These are phyloP conservation scores for Heterotis niloticus DNA, from an alignment of 2,113 vertebrate genomes.

Conservation along the genomic window DNA sequence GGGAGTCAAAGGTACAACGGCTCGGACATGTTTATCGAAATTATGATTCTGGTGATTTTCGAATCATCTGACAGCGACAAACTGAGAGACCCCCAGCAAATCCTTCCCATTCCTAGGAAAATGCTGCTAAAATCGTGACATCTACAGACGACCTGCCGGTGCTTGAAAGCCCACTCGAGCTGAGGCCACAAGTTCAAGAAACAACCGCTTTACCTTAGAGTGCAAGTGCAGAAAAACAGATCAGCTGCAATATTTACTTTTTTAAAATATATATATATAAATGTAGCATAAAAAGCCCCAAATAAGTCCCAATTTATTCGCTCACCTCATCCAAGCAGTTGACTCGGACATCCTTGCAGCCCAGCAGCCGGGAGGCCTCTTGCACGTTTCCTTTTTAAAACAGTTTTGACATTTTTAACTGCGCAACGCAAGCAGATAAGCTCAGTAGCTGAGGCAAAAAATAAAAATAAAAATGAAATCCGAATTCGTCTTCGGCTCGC, in stretches of 20 bases:
- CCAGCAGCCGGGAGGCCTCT: slow-evolving; percentile 82
- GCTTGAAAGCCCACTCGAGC: background rate
- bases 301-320: background rate
- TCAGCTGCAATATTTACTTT: background rate
- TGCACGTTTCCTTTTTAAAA: slow-evolving; percentile 75
- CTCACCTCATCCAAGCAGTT: slow-evolving; percentile 97
- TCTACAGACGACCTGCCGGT: background rate
- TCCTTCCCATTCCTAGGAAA: background rate
- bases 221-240: no score
- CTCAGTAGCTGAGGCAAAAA: no score
- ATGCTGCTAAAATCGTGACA: slow-evolving; percentile 1
- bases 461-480: no score
- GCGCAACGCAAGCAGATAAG: no score
- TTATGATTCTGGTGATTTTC: no score
- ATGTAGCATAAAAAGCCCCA: background rate
- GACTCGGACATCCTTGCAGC: slow-evolving; percentile 87
- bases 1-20: no score
- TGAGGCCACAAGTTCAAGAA: slow-evolving; percentile 12
- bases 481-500: no score
- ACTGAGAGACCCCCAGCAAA: slow-evolving; percentile 2
- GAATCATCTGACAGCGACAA: slow-evolving; percentile 53
- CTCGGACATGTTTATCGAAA: no score
- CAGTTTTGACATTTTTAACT: background rate
- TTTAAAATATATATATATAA: background rate
- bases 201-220: background rate